A percentile compares a stretch with the other conserved stretches of the same genome.
Evolutionary conservation across 2,113 vertebrate genomes (phyloP).

Genomic region (Rhabdomys dilectus): DNA sequence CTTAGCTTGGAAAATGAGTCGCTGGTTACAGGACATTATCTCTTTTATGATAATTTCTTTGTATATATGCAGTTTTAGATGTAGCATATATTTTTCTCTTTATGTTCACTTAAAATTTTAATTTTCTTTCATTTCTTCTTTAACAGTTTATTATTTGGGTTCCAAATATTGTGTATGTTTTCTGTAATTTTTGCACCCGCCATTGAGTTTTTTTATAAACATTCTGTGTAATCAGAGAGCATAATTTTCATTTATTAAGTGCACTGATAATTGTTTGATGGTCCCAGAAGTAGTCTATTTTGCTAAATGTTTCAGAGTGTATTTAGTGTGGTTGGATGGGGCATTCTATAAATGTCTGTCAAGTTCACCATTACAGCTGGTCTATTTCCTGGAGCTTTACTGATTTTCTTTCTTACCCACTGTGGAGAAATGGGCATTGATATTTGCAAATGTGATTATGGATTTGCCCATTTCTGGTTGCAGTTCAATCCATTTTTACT

Average conservation of each 20-base stretch:
- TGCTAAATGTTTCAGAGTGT: not conserved
- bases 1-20: not conserved
- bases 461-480: conserved; percentile 19
- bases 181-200: not conserved
- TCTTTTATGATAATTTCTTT: not conserved
- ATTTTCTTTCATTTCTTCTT: conserved; percentile 37
- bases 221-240: not conserved
- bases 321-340: not conserved
- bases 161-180: not conserved
- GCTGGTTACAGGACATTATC: not conserved
- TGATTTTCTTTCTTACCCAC: not conserved
- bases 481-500: not conserved
- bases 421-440: conserved; percentile 11
- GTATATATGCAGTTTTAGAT: not conserved
- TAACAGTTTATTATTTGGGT: not conserved
- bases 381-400: not conserved
- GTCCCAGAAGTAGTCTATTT: not conserved
- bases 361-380: not conserved
- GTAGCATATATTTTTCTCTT: not conserved
- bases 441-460: conserved; percentile 12
- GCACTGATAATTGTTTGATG: not conserved
- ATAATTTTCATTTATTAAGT: not conserved
- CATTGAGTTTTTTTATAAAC: not conserved
- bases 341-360: not conserved
- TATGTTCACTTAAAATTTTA: conserved; percentile 30